Percentiles rank a stretch among this genome's conserved stretches.
phyloP scores from a whole-genome alignment of 2,797 vertebrate species.

The Anableps anableps region DNA sequence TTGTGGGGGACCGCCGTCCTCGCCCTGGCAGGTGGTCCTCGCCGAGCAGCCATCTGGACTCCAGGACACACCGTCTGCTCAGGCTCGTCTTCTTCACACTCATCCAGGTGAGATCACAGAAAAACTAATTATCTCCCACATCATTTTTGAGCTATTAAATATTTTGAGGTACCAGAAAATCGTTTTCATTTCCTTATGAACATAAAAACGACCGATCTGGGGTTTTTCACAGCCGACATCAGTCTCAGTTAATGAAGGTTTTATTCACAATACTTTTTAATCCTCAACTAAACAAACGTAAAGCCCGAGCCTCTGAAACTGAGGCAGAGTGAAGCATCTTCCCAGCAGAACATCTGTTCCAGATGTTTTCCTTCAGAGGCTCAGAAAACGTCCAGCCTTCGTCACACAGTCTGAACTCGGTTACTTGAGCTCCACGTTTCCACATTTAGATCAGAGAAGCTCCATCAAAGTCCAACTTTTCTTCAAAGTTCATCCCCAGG shows the following conservation, averaged over 20 bases:
- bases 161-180: neutral
- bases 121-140: rapidly evolving
- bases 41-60: too few species aligned
- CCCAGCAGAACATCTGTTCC: neutral
- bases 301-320: neutral
- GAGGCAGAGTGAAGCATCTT: neutral
- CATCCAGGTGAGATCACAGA: too few species aligned
- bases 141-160: neutral
- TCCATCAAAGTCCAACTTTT: neutral
- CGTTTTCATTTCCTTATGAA: neutral
- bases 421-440: slow-evolving; percentile 12
- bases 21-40: too few species aligned
- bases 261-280: neutral
- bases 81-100: too few species aligned
- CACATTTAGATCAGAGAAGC: slow-evolving; percentile 19
- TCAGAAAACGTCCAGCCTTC: neutral
- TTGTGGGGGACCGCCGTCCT: too few species aligned
- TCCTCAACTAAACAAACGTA: neutral
- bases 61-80: too few species aligned
- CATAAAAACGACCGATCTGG: neutral
- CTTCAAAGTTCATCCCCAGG: neutral
- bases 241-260: neutral
- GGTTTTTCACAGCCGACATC: neutral
- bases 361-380: neutral
- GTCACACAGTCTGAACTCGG: neutral